Percentiles rank a stretch among this genome's conserved stretches.
These are phyloP conservation scores for Pantelozetes paolii DNA, from an alignment of 2,888 invertebrate genomes.

Conservation along the genomic window DNA sequence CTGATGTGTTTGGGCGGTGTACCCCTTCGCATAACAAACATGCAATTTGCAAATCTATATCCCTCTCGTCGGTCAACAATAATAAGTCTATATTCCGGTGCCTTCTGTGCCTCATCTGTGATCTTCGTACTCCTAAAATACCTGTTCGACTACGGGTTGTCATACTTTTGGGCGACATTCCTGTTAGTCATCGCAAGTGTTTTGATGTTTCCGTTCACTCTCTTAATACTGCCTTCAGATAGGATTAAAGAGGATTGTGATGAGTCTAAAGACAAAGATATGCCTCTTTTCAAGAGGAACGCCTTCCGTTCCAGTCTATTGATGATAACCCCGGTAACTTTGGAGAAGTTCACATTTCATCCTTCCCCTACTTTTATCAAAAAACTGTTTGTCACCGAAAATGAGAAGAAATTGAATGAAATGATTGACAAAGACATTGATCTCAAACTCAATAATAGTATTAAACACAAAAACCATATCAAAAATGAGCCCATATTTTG, in stretches of 20 bases:
- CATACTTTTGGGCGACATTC: conserved; percentile 45
- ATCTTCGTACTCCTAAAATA: conserved; percentile 48
- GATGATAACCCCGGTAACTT: conserved; percentile 29
- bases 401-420: background rate
- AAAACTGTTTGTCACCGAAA: background rate
- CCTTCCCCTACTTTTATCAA: background rate
- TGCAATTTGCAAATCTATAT: conserved; percentile 47
- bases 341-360: conserved; percentile 33
- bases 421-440: background rate
- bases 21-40: conserved; percentile 47
- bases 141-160: conserved; percentile 45
- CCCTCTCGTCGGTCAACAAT: conserved; percentile 46
- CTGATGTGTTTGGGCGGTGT: conserved; percentile 47
- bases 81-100: conserved; percentile 48
- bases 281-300: background rate
- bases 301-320: conserved; percentile 5
- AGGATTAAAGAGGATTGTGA: conserved; percentile 38
- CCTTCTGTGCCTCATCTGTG: conserved; percentile 47
- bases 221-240: conserved; percentile 46
- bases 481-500: background rate
- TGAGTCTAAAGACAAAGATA: background rate
- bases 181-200: conserved; percentile 45
- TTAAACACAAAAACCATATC: background rate
- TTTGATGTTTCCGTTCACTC: conserved; percentile 47
- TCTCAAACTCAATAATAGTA: background rate